These are phyloP conservation scores for Tapirus indicus DNA, from an alignment of 2,797 vertebrate species.

Conservation along the genomic window DNA sequence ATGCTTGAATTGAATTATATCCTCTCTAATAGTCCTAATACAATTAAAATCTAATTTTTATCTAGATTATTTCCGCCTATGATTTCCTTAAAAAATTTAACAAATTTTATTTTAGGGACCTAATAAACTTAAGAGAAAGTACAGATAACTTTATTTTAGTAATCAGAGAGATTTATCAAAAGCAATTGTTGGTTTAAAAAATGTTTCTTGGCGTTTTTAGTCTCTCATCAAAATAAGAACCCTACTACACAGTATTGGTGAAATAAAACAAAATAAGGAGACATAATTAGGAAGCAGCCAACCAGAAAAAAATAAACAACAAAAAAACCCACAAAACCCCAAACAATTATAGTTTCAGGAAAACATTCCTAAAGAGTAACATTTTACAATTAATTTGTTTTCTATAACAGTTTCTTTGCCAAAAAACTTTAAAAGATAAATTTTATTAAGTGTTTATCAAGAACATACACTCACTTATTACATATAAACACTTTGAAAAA, in stretches of 20 bases:
- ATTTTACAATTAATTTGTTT: constrained; percentile 83
- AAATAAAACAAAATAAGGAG: constrained; percentile 85
- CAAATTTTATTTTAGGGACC: constrained; percentile 78
- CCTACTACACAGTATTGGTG: constrained; percentile 73
- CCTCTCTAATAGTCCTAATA: constrained; percentile 43
- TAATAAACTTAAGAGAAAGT: constrained; percentile 75
- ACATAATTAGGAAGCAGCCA: constrained; percentile 83
- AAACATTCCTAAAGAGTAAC: constrained; percentile 83
- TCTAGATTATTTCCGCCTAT: constrained; percentile 51
- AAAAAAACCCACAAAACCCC: not conserved
- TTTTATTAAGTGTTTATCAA: constrained; percentile 82
- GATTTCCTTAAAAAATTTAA: constrained; percentile 19
- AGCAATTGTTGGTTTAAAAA: constrained; percentile 80
- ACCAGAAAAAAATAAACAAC: constrained; percentile 72
- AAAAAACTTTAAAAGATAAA: constrained; percentile 78
- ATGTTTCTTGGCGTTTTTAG: constrained; percentile 73
- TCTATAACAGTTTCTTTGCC: constrained; percentile 75
- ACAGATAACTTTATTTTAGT: constrained; percentile 79
- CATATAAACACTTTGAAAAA: constrained; percentile 75
- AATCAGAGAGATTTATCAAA: constrained; percentile 76
- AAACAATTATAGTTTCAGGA: constrained; percentile 81
- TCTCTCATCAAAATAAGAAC: constrained; percentile 79
- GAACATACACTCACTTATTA: constrained; percentile 71
- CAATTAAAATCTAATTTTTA: constrained; percentile 70
- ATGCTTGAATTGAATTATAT: constrained; percentile 18